Evolutionary conservation across 2,888 invertebrate species (phyloP), one percentile per base, ranked within the genome.

Genomic region (Resseliella maxima): DNA sequence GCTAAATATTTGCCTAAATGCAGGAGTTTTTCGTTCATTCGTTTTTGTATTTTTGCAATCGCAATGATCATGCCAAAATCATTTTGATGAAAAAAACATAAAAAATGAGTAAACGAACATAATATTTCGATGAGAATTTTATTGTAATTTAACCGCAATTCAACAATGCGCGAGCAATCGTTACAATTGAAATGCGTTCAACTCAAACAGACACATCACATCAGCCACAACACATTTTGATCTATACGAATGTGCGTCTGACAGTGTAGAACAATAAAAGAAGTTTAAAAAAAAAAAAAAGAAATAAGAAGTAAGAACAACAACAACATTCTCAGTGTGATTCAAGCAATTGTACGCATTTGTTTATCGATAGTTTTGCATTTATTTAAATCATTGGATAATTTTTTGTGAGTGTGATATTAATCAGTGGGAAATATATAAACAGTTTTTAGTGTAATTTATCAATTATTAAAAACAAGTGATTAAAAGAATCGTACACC

Each of bases 91-190:
- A n/a, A n/a, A n/a, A n/a, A n/a, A n/a, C n/a, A n/a, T n/a, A n/a
- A n/a, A n/a, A n/a, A n/a, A n/a, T n/a, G n/a, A n/a, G n/a, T n/a
- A n/a, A n/a, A n/a, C n/a, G n/a, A n/a, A n/a, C n/a, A n/a, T n/a
- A n/a, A n/a, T n/a, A n/a, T n/a, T n/a, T n/a, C n/a, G n/a, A n/a
- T n/a, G n/a, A n/a, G n/a, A n/a, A n/a, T n/a, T n/a, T n/a, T n/a
- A n/a, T n/a, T n/a, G n/a, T n/a, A n/a, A n/a, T n/a, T n/a, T n/a
- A n/a, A n/a, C n/a, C n/a, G 18, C 83, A 12, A 38, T 38, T 83
- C 38, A 83, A 12, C 83, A 38, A 83, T 83, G 83, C 83, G 38
- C 38, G 38, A 38, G 38, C 83, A 38, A n/a, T n/a, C n/a, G n/a
- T n/a, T 83, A 38, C 0, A 36, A 81, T 21, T 18, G 35, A n/a